Evolutionary conservation across 1,140 invertebrate species (phyloP).

Genomic region (Micrasema longulum): DNA sequence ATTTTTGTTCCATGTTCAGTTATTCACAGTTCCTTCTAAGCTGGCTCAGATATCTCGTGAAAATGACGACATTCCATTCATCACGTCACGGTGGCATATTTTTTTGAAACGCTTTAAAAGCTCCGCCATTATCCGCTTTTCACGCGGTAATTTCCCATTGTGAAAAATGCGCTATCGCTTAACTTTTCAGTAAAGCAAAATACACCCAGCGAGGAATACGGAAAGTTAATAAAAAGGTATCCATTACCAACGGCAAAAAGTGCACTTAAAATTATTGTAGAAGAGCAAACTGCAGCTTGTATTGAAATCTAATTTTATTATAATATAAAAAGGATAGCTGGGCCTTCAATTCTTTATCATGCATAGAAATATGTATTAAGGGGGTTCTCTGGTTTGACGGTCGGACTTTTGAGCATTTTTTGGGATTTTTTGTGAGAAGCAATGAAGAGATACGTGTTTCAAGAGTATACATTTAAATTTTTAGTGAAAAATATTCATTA

Average conservation of each 20-base stretch:
- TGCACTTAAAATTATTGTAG: not conserved
- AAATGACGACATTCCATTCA: conserved; percentile 21
- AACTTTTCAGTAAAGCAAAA: conserved; percentile 9
- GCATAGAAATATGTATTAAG: too few species aligned
- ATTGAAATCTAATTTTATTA: too few species aligned
- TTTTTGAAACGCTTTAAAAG: conserved; percentile 21
- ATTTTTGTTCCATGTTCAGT: not conserved
- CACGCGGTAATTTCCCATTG: conserved; percentile 11
- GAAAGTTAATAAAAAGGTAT: conserved; percentile 1
- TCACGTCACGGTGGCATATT: not conserved
- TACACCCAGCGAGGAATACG: not conserved
- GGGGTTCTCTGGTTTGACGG: too few species aligned
- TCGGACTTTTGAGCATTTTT: too few species aligned
- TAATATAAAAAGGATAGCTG: too few species aligned
- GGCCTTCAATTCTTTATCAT: too few species aligned
- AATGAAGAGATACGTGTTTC: too few species aligned
- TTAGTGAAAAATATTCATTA: too few species aligned
- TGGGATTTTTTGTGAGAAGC: too few species aligned
- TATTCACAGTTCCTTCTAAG: not conserved
- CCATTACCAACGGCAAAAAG: not conserved
- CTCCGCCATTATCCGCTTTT: conserved; percentile 2
- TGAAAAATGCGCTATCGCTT: conserved; percentile 1
- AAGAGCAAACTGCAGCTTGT: not conserved
- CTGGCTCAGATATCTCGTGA: not conserved
- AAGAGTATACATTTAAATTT: too few species aligned